A percentile compares a stretch with the other conserved stretches of the same genome.
phyloP scores from a whole-genome alignment of 2,797 vertebrate species.

The Hapalemur alaotrensis region DNA sequence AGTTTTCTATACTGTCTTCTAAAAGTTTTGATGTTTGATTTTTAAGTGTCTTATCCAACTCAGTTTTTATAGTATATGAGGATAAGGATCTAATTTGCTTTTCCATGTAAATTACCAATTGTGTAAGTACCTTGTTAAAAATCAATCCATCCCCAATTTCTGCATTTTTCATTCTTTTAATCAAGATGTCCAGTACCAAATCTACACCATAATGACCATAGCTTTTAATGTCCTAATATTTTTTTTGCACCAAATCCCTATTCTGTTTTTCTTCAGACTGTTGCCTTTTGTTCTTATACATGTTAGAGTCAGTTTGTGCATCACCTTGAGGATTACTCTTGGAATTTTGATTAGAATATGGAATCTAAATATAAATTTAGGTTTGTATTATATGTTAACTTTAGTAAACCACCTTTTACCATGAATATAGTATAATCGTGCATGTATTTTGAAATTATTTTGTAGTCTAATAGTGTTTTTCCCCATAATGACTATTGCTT shows the following conservation, averaged over 20 bases:
- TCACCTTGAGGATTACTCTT: not conserved
- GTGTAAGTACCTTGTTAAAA: not conserved
- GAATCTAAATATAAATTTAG: not conserved
- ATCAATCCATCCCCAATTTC: not conserved
- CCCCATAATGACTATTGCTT: not conserved
- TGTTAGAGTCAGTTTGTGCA: not conserved
- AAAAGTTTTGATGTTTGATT: not conserved
- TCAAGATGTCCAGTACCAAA: not conserved
- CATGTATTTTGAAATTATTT: not conserved
- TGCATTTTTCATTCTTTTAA: not conserved
- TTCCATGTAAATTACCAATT: not conserved
- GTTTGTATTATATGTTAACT: not conserved
- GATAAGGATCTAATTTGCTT: not conserved
- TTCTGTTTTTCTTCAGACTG: not conserved
- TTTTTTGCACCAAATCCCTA: not conserved
- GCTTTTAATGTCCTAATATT: not conserved
- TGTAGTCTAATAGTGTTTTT: not conserved
- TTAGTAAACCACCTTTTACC: not conserved
- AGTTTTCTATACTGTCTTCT: not conserved
- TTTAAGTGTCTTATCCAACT: not conserved
- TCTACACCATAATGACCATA: not conserved
- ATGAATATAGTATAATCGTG: not conserved
- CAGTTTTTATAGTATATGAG: not conserved
- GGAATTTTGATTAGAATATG: not conserved
- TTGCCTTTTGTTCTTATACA: not conserved